These are phyloP conservation scores for Chelon labrosus DNA, from an alignment of 2,797 vertebrate genomes.

Conservation along the genomic window DNA sequence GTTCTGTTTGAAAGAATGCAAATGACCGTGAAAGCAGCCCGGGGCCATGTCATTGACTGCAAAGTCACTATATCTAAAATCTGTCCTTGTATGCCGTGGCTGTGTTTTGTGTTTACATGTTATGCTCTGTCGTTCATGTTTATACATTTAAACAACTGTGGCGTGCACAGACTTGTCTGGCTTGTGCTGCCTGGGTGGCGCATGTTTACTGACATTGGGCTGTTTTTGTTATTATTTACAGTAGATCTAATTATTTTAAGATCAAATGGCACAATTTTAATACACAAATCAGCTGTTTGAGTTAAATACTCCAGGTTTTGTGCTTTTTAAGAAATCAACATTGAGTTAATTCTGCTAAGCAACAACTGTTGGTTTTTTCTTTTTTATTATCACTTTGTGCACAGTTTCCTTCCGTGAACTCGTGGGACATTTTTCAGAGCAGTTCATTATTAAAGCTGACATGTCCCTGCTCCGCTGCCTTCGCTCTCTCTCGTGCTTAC, in stretches of 20 bases:
- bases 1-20: conserved; percentile 65
- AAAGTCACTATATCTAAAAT: conserved; percentile 48
- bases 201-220: conserved; percentile 13
- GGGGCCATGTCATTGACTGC: conserved; percentile 38
- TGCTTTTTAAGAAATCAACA: conserved; percentile 42
- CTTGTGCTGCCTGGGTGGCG: conserved; percentile 10
- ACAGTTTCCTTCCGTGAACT: conserved; percentile 22
- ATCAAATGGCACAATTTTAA: conserved; percentile 1
- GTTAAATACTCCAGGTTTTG: conserved; percentile 33
- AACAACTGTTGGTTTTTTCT: conserved; percentile 13
- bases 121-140: conserved; percentile 33
- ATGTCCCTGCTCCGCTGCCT: conserved; percentile 33
- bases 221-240: neutral
- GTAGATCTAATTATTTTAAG: conserved; percentile 13
- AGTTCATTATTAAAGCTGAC: conserved; percentile 40
- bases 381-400: conserved; percentile 22
- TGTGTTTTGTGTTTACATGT: conserved; percentile 34
- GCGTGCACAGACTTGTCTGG: conserved; percentile 2
- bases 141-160: conserved; percentile 22
- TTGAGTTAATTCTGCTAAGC: conserved; percentile 23
- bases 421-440: conserved; percentile 20
- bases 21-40: conserved; percentile 65
- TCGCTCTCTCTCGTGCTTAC: conserved; percentile 42
- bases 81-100: conserved; percentile 20
- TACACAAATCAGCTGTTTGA: conserved; percentile 41